Conservation (phyloP, 2,888 invertebrate species). For the Diploptera punctata region DNA sequence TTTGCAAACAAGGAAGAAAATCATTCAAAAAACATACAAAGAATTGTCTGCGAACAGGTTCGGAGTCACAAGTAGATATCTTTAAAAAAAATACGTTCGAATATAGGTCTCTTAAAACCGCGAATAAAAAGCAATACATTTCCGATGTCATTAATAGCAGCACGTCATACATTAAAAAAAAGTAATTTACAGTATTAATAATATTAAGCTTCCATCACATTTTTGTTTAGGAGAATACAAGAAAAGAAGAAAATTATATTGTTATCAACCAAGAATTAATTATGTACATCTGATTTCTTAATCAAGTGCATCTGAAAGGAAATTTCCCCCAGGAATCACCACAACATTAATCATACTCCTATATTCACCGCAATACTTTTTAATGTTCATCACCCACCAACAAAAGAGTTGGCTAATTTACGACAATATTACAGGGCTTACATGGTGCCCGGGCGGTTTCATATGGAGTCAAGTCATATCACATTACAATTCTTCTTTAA, state of each 20-base stretch:
- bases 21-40: conserved; percentile 26
- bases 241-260: conserved; percentile 27
- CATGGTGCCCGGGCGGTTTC: conserved; percentile 23
- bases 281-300: conserved; percentile 23
- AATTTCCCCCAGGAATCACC: conserved; percentile 8
- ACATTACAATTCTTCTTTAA: conserved; percentile 23
- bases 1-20: conserved; percentile 24
- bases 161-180: conserved; percentile 29
- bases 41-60: conserved; percentile 3
- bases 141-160: conserved; percentile 27
- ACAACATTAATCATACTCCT: conserved; percentile 30
- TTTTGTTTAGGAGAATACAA: conserved; percentile 27
- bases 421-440: conserved; percentile 2
- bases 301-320: conserved; percentile 18
- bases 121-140: conserved; percentile 25
- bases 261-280: conserved; percentile 26
- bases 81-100: conserved; percentile 25
- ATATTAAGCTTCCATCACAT: conserved; percentile 34
- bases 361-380: conserved; percentile 22
- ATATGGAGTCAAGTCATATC: conserved; percentile 20
- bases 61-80: conserved; percentile 1
- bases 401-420: conserved; percentile 1
- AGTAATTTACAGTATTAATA: conserved; percentile 29
- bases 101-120: conserved; percentile 24
- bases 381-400: conserved; percentile 2